phyloP scores from a whole-genome alignment of 2,888 invertebrate genomes.

The Autographa gamma region DNA sequence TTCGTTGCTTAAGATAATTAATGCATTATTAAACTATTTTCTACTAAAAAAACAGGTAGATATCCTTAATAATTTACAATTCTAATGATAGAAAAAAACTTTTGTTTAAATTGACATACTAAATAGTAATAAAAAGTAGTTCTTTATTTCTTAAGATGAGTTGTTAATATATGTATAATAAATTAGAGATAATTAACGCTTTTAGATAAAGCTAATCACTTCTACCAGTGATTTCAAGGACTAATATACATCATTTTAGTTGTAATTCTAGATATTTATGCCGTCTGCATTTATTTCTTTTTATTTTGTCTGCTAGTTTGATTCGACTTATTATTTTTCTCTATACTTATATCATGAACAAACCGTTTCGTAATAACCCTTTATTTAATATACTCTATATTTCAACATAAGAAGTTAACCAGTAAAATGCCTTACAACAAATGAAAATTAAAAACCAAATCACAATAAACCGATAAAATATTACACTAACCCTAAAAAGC shows the following conservation, averaged over 20 bases:
- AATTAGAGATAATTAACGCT: not conserved
- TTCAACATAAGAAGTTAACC: not conserved
- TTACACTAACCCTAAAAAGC: slow-evolving; percentile 17
- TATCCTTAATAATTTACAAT: not conserved
- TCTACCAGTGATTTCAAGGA: not conserved
- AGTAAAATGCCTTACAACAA: not conserved
- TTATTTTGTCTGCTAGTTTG: not conserved
- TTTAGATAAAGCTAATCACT: not conserved
- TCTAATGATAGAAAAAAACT: not conserved
- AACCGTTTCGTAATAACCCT: not conserved
- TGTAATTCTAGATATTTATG: not conserved
- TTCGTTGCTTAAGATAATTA: not conserved
- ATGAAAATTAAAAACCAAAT: not conserved
- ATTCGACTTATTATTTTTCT: not conserved
- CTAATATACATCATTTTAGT: not conserved
- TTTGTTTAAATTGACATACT: not conserved
- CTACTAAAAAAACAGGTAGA: not conserved
- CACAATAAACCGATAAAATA: not conserved
- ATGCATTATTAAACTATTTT: not conserved
- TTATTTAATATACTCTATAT: too few relatives aligned
- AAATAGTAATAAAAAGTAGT: not conserved
- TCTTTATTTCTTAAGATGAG: not conserved
- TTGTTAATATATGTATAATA: not conserved
- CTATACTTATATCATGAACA: not conserved
- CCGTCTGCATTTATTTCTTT: not conserved